Evolutionary conservation across 2,113 vertebrate genomes (phyloP), one percentile per base, ranked within the genome.

Genomic region (Cochlearius cochlearius): DNA sequence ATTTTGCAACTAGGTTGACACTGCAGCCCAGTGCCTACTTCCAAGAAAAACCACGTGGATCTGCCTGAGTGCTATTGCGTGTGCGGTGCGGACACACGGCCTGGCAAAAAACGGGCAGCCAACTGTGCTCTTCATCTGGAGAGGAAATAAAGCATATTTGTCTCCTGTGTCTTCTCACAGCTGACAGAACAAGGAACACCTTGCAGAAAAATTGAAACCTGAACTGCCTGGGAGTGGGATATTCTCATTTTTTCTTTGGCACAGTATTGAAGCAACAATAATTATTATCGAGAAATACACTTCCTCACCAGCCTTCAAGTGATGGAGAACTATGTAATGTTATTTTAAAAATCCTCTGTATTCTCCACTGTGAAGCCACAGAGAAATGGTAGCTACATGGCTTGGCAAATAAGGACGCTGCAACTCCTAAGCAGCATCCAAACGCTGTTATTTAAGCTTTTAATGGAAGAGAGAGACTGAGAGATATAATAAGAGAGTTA

Each of bases 301-400:
- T 89, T 87, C 60, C 64, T 74, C 63, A 30, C 58, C 90, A 82
- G 88, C 27, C 66, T 64, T 52, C 12, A 4, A 41, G 66, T 87
- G 92, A 94, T 23, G 66, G 84, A 95, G 62, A 91, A 90, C 41
- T 68, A 66, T 8, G 58, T 50, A n/a, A 87, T 60, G 68, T 66
- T 91, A 86, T 34, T 92, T 77, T 23, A 64, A 90, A 94, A 88
- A 45, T 49, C 73, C 86, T 94, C 88, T 55, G 53, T 91, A 75
- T 85, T 39, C 58, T 79, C 58, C 9, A 32, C 77, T 50, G 89
- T 45, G 80, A 75, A 69, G 41, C 50, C 52, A 71, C 16, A 62
- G 62, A 92, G 66, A 87, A 81, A 49, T 45, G 32, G 62, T 11
- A 85, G 56, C 53, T 72, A 75, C 62, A 34, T 10, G 34, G 43